These are phyloP conservation scores for Lycophotia porphyrea DNA, from an alignment of 2,888 invertebrate genomes.

Conservation along the genomic window DNA sequence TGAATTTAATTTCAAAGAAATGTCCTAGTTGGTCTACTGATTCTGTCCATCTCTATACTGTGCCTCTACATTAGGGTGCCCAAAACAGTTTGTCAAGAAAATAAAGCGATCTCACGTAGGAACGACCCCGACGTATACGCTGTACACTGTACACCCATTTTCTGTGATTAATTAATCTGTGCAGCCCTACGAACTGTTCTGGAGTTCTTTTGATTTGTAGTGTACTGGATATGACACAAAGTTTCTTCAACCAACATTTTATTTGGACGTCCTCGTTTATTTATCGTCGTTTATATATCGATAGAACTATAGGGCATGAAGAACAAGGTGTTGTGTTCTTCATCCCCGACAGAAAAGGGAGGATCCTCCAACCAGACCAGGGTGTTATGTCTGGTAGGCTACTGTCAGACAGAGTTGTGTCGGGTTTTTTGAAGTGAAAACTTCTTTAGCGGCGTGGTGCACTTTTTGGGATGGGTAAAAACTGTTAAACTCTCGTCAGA, in stretches of 20 bases:
- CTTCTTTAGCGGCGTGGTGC: too few species aligned
- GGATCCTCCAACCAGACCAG: too few species aligned
- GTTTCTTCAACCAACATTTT: neutral
- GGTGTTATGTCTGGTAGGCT: too few species aligned
- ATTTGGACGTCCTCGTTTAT: neutral
- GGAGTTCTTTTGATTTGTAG: constrained; percentile 32
- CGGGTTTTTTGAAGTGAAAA: too few species aligned
- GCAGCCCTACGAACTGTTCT: neutral
- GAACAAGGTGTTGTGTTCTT: too few species aligned
- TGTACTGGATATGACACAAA: constrained; percentile 17
- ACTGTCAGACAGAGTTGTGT: too few species aligned
- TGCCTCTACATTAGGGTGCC: constrained; percentile 10
- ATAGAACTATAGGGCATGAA: too few species aligned
- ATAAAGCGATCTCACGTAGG: constrained; percentile 52
- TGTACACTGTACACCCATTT: constrained; percentile 27
- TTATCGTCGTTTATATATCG: too few species aligned
- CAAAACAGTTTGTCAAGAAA: constrained; percentile 58
- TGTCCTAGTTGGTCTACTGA: neutral
- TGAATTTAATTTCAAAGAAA: neutral
- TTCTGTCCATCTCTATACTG: neutral
- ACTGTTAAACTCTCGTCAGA: too few species aligned
- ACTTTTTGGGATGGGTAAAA: too few species aligned
- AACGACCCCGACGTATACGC: constrained; percentile 24
- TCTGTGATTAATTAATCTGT: constrained; percentile 57
- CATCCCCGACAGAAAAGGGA: too few species aligned